Percentiles rank a stretch among this genome's conserved stretches.
Evolutionary conservation across 2,888 invertebrate species (phyloP).

Genomic region (Eilema sororculum): DNA sequence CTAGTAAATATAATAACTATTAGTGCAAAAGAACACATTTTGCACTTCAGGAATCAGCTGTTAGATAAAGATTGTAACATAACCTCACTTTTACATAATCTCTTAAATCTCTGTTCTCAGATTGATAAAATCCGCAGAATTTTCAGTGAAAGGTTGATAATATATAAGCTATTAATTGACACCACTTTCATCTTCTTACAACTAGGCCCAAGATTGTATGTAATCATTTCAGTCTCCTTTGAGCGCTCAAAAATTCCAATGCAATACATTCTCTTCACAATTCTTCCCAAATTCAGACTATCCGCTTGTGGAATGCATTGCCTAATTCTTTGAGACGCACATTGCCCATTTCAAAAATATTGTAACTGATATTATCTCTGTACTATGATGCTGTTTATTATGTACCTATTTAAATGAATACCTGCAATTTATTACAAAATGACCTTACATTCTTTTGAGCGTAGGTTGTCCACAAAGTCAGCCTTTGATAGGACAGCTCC

Average conservation of each 20-base stretch:
- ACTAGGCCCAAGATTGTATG: too few species aligned
- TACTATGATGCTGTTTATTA: not conserved
- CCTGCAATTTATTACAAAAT: slow-evolving; percentile 21
- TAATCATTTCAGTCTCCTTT: too few species aligned
- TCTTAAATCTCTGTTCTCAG: too few species aligned
- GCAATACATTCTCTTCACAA: not conserved
- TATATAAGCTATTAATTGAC: too few species aligned
- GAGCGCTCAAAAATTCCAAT: not conserved
- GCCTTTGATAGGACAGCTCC: slow-evolving; percentile 28
- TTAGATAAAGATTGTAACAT: too few species aligned
- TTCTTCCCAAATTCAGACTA: not conserved
- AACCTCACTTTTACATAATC: too few species aligned
- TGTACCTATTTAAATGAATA: not conserved
- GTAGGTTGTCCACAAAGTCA: slow-evolving; percentile 47
- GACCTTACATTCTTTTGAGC: slow-evolving; percentile 31
- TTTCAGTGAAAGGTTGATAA: too few species aligned
- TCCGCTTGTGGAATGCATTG: not conserved
- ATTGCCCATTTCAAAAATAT: not conserved
- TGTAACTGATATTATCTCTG: not conserved
- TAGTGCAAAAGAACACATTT: too few species aligned
- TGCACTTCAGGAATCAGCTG: too few species aligned
- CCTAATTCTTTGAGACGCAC: not conserved
- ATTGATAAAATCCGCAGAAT: too few species aligned
- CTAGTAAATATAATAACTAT: too few species aligned
- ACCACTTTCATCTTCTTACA: too few species aligned